These are phyloP conservation scores for Oncorhynchus keta DNA, from an alignment of 2,113 vertebrate genomes.

Conservation along the genomic window DNA sequence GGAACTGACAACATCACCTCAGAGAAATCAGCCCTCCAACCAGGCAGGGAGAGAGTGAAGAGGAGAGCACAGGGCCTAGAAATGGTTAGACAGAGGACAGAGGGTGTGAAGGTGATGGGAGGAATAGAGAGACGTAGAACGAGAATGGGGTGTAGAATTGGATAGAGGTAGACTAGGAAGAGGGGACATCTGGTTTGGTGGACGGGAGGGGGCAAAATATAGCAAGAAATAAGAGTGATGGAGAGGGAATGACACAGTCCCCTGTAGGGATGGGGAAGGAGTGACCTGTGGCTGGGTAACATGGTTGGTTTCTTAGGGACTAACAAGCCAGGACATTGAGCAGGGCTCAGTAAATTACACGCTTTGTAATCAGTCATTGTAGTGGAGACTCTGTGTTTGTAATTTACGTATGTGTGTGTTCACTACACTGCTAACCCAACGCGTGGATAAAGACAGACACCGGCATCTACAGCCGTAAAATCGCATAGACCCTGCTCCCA, in stretches of 20 bases:
- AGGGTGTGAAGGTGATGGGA: too few relatives aligned
- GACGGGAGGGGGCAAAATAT: not conserved
- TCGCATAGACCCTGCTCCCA: too few relatives aligned
- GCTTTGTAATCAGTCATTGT: not conserved
- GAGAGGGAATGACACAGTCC: not conserved
- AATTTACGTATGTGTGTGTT: not conserved
- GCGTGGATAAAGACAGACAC: not conserved
- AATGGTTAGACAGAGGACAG: too few relatives aligned
- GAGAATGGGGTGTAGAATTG: constrained; percentile 4
- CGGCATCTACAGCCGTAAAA: too few relatives aligned
- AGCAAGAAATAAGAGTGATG: not conserved
- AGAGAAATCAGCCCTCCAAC: constrained; percentile 55
- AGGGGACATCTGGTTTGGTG: not conserved
- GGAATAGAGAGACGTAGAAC: too few relatives aligned
- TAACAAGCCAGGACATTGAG: not conserved
- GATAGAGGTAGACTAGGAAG: not conserved
- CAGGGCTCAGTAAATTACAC: not conserved
- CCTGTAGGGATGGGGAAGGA: not conserved
- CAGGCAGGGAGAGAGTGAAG: constrained; percentile 9
- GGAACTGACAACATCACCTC: constrained; percentile 50
- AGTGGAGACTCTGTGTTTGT: not conserved
- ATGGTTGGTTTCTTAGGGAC: constrained; percentile 2
- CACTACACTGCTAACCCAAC: not conserved
- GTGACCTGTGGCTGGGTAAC: not conserved
- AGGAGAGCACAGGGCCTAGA: not conserved